Percentiles rank a stretch among this genome's conserved stretches.
Evolutionary conservation across 2,888 invertebrate species (phyloP).

Genomic region (Drosophila buzzatii): DNA sequence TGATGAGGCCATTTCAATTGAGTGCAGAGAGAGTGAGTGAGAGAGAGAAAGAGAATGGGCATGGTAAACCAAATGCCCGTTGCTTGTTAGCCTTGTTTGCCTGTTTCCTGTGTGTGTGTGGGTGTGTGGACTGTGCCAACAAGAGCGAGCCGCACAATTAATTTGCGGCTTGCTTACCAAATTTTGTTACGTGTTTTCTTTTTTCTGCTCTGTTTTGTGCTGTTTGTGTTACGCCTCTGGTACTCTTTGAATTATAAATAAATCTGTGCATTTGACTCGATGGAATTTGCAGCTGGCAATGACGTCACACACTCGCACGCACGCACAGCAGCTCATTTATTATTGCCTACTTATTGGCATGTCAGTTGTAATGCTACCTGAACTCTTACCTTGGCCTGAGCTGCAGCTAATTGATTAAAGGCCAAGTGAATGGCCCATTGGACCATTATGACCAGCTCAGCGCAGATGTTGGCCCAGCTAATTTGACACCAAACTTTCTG

Average conservation of each 20-base stretch:
- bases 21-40: neutral
- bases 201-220: neutral
- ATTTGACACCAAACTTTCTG: constrained; percentile 72
- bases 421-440: constrained; percentile 15
- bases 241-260: constrained; percentile 66
- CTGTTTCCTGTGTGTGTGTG: constrained; percentile 10
- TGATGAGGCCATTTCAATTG: constrained; percentile 11
- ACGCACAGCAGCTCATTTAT: constrained; percentile 19
- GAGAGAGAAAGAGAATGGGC: neutral
- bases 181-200: constrained; percentile 33
- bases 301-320: constrained; percentile 60
- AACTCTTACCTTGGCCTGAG: constrained; percentile 6
- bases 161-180: constrained; percentile 57
- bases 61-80: constrained; percentile 24
- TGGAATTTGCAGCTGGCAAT: constrained; percentile 57
- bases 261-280: constrained; percentile 64
- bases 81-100: constrained; percentile 31
- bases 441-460: constrained; percentile 12
- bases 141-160: constrained; percentile 65
- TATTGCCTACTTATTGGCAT: constrained; percentile 48
- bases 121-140: constrained; percentile 30
- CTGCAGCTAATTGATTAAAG: constrained; percentile 50
- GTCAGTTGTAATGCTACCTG: constrained; percentile 8
- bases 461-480: constrained; percentile 51
- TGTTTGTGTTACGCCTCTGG: neutral